A percentile compares a stretch with the other conserved stretches of the same genome.
Evolutionary conservation across 2,888 invertebrate genomes (phyloP).

Genomic region (Hydroisotoma schaefferi): DNA sequence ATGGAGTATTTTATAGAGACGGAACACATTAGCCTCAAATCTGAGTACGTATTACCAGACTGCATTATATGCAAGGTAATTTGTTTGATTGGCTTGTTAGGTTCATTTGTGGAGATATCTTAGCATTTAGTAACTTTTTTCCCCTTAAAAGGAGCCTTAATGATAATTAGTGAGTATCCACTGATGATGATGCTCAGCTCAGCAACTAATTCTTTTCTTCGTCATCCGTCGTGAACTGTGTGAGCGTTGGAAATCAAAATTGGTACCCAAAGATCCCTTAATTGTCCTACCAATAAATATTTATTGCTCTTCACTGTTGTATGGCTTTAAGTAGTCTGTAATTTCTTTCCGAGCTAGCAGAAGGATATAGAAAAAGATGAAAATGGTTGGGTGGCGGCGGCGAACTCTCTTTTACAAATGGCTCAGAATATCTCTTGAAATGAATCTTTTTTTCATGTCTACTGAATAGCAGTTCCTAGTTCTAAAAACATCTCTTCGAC

Average conservation of each 20-base stretch:
- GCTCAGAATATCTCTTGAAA: not conserved
- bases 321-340: conserved; percentile 40
- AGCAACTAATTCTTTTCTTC: conserved; percentile 18
- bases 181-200: not conserved
- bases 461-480: conserved; percentile 11
- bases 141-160: conserved; percentile 47
- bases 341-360: conserved; percentile 37
- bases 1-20: conserved; percentile 10
- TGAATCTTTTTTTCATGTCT: conserved; percentile 7
- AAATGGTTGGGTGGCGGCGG: conserved; percentile 36
- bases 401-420: conserved; percentile 2
- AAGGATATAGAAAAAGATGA: conserved; percentile 31
- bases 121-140: conserved; percentile 39
- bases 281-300: conserved; percentile 50
- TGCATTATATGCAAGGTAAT: conserved; percentile 34
- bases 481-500: not conserved
- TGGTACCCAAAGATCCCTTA: conserved; percentile 46
- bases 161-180: conserved; percentile 48
- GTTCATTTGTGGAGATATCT: conserved; percentile 38
- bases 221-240: too few species aligned
- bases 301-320: conserved; percentile 48
- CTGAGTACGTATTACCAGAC: not conserved
- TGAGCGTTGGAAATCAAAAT: conserved; percentile 43
- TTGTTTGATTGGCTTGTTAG: conserved; percentile 48
- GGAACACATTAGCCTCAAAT: not conserved